Conservation (phyloP, 2,797 vertebrate genomes). For the Parambassis ranga region DNA sequence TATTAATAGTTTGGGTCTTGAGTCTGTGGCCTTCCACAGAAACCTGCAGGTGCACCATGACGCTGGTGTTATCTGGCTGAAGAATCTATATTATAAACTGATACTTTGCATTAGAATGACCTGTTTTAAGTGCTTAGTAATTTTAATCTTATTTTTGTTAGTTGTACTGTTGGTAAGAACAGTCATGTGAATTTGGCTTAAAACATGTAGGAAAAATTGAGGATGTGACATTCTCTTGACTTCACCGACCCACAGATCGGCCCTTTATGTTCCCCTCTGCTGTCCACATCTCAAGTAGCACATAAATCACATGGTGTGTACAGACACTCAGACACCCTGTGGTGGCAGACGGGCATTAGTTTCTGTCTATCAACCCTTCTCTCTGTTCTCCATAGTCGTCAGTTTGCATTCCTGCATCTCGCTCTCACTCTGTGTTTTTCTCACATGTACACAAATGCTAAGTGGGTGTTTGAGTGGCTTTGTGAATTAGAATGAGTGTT, state of each 20-base stretch:
- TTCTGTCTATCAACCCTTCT: constrained; percentile 17
- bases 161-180: too few species aligned
- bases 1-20: too few species aligned
- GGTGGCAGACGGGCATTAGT: constrained; percentile 21
- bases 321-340: constrained; percentile 15
- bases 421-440: constrained; percentile 4
- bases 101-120: too few species aligned
- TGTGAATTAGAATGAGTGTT: constrained; percentile 27
- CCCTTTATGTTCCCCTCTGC: constrained; percentile 22
- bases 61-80: too few species aligned
- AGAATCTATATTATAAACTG: too few species aligned
- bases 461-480: constrained; percentile 63
- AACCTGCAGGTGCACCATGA: too few species aligned
- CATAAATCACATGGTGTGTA: constrained; percentile 31
- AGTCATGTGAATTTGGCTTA: background rate
- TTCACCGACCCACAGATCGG: background rate
- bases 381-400: constrained; percentile 14
- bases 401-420: constrained; percentile 37
- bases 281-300: constrained; percentile 11
- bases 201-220: background rate
- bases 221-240: background rate
- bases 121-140: too few species aligned
- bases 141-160: too few species aligned
- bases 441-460: constrained; percentile 46
- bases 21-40: too few species aligned